phyloP scores from a whole-genome alignment of 2,797 vertebrate species.

The Megalops cyprinoides region DNA sequence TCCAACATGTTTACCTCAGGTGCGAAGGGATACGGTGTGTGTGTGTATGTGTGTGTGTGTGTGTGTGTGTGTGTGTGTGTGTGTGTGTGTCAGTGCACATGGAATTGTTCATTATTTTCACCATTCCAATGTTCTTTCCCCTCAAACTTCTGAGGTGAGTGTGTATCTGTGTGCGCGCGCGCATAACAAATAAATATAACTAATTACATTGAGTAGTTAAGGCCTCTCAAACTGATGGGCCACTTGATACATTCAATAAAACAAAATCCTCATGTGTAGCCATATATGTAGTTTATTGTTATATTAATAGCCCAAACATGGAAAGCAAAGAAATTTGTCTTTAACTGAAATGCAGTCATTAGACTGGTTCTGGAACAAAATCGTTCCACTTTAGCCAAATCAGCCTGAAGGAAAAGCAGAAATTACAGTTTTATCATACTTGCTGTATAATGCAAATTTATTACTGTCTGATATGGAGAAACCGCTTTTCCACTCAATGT shows the following conservation, averaged over 20 bases:
- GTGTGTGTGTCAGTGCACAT: no score
- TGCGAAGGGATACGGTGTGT: constrained; percentile 75
- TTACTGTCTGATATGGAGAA: background rate
- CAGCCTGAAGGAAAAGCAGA: background rate
- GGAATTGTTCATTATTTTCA: no score
- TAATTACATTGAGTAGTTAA: constrained; percentile 85
- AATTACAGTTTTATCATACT: background rate
- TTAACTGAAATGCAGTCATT: background rate
- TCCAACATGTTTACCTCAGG: constrained; percentile 85
- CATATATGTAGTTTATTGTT: background rate
- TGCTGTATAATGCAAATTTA: background rate
- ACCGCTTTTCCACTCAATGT: background rate
- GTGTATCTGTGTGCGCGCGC: no score
- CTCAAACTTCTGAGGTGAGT: no score
- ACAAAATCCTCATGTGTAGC: no score
- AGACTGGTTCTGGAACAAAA: background rate
- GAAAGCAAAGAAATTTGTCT: background rate
- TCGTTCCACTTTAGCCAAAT: background rate
- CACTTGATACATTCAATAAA: no score
- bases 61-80: no score
- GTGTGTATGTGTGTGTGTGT: no score
- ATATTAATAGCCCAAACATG: background rate
- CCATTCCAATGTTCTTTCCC: no score
- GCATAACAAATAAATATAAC: no score
- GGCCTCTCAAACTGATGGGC: constrained; percentile 53